Evolutionary conservation across 2,888 invertebrate genomes (phyloP).

Genomic region (Melanchra persicariae): DNA sequence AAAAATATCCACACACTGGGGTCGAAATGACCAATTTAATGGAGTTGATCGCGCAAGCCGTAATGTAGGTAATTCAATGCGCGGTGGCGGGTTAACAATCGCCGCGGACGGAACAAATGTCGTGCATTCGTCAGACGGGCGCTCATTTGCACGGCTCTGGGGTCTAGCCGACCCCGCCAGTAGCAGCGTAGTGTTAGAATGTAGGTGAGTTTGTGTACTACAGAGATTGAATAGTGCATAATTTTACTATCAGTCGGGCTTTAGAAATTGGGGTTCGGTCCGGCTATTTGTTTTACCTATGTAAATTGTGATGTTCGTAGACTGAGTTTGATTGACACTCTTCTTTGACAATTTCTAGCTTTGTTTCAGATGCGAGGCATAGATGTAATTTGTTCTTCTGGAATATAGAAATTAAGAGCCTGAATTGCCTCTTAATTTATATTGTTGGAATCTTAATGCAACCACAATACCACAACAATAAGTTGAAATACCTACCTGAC

Average conservation of each 20-base stretch:
- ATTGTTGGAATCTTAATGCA: too few relatives aligned
- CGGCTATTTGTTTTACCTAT: slow-evolving; percentile 22
- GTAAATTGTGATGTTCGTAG: slow-evolving; percentile 16
- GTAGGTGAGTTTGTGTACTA: slow-evolving; percentile 52
- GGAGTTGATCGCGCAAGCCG: slow-evolving; percentile 65
- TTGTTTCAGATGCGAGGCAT: too few relatives aligned
- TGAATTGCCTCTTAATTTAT: too few relatives aligned
- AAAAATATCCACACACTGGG: slow-evolving; percentile 66
- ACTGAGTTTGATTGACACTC: too few relatives aligned
- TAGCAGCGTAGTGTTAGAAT: slow-evolving; percentile 70
- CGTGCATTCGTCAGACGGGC: slow-evolving; percentile 77
- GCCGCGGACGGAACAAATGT: slow-evolving; percentile 78
- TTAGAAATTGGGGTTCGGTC: slow-evolving; percentile 1
- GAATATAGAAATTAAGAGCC: too few relatives aligned
- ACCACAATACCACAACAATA: too few relatives aligned
- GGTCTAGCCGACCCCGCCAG: slow-evolving; percentile 45
- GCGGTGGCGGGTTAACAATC: slow-evolving; percentile 72
- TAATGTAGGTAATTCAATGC: slow-evolving; percentile 62
- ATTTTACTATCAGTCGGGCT: slow-evolving; percentile 46
- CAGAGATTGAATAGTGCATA: slow-evolving; percentile 56
- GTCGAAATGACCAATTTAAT: slow-evolving; percentile 74
- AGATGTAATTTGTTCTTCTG: background rate
- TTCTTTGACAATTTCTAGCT: too few relatives aligned
- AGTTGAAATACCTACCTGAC: too few relatives aligned
- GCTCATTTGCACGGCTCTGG: slow-evolving; percentile 77